These are phyloP conservation scores for Ctenopoma multispine DNA, from an alignment of 2,797 vertebrate genomes.

Conservation along the genomic window DNA sequence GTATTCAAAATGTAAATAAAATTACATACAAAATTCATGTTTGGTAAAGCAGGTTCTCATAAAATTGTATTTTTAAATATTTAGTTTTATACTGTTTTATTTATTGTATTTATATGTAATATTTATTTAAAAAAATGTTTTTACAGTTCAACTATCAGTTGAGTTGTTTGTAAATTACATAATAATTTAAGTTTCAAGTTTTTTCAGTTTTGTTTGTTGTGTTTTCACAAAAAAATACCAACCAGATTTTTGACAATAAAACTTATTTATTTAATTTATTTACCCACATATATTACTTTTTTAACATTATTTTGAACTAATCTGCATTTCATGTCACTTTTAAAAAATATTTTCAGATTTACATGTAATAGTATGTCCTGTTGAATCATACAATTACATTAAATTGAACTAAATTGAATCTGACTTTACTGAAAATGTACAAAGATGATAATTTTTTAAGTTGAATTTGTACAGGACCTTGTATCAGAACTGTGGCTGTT, in stretches of 20 bases:
- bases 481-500: conserved; percentile 9
- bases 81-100: neutral
- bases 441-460: neutral
- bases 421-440: neutral
- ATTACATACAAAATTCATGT: too few relatives aligned
- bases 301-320: neutral
- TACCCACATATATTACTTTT: neutral
- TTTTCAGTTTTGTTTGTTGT: neutral
- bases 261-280: neutral
- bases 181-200: neutral
- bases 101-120: too few relatives aligned
- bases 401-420: neutral
- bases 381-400: neutral
- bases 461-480: neutral
- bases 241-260: neutral
- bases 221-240: neutral
- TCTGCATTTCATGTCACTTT: neutral
- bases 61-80: neutral
- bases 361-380: neutral
- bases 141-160: too few relatives aligned
- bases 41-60: too few relatives aligned
- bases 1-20: too few relatives aligned
- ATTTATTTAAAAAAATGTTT: too few relatives aligned
- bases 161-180: too few relatives aligned
- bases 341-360: neutral